phyloP scores from a whole-genome alignment of 2,113 vertebrate species.

The Litocranius walleri region DNA sequence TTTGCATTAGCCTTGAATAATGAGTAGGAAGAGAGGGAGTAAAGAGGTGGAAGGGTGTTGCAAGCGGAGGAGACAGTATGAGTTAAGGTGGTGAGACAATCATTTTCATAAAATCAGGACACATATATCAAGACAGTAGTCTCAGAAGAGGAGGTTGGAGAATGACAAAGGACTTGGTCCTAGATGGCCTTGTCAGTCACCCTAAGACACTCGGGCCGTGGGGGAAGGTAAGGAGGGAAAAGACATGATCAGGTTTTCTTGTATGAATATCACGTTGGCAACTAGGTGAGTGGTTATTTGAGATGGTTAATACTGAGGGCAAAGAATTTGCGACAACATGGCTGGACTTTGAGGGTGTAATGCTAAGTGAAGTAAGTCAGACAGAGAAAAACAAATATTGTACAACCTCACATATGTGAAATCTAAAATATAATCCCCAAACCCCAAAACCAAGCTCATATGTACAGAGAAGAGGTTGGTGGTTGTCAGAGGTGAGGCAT shows the following conservation, averaged over 20 bases:
- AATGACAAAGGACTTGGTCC: background rate
- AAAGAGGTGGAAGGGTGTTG: background rate
- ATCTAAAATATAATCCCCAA: background rate
- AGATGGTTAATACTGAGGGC: background rate
- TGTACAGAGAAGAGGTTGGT: background rate
- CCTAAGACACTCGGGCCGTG: background rate
- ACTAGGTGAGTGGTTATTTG: background rate
- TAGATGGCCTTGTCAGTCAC: background rate
- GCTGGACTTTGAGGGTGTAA: background rate
- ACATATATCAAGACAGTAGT: background rate
- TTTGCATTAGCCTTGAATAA: background rate
- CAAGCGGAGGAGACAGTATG: background rate
- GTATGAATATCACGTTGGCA: background rate
- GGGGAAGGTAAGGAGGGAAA: background rate
- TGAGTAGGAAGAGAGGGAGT: background rate
- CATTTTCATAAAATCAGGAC: background rate
- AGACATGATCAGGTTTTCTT: background rate
- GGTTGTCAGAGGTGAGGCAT: background rate
- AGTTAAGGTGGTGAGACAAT: background rate
- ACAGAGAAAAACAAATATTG: background rate
- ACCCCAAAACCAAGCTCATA: background rate
- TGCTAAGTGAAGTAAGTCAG: background rate
- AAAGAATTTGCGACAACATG: background rate
- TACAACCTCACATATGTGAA: background rate
- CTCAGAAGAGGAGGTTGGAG: background rate